Conservation (phyloP, 2,113 vertebrate species). For the Indicator indicator region DNA sequence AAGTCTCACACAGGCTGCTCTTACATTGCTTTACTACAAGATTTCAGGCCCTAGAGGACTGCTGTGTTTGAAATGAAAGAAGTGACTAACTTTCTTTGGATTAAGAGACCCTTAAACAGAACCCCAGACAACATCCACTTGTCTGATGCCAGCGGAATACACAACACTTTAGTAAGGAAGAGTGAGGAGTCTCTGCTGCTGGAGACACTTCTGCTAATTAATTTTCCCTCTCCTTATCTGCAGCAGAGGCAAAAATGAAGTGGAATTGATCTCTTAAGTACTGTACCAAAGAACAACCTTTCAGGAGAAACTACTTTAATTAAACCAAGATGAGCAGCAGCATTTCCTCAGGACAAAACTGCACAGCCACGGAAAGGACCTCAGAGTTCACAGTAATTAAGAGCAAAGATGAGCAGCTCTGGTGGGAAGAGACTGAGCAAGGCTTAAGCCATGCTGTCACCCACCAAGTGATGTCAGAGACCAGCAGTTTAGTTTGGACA, state of each 20-base stretch:
- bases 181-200: not conserved
- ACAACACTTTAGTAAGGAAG: not conserved
- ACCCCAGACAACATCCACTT: not conserved
- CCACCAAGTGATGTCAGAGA: not conserved
- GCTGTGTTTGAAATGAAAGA: not conserved
- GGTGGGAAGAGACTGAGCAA: not conserved
- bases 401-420: not conserved
- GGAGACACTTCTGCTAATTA: not conserved
- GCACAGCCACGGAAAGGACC: not conserved
- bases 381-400: constrained; percentile 1
- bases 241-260: not conserved
- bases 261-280: constrained; percentile 28
- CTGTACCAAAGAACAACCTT: not conserved
- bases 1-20: not conserved
- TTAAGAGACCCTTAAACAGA: not conserved
- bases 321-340: constrained; percentile 13
- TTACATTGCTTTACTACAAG: not conserved
- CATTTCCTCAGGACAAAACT: constrained; percentile 24
- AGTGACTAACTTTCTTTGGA: not conserved
- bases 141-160: not conserved
- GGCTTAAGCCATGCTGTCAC: not conserved
- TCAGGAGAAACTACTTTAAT: constrained; percentile 29
- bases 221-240: not conserved
- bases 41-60: not conserved
- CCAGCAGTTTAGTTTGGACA: not conserved